Evolutionary conservation across 2,797 vertebrate species (phyloP).

Genomic region (Alca torda): DNA sequence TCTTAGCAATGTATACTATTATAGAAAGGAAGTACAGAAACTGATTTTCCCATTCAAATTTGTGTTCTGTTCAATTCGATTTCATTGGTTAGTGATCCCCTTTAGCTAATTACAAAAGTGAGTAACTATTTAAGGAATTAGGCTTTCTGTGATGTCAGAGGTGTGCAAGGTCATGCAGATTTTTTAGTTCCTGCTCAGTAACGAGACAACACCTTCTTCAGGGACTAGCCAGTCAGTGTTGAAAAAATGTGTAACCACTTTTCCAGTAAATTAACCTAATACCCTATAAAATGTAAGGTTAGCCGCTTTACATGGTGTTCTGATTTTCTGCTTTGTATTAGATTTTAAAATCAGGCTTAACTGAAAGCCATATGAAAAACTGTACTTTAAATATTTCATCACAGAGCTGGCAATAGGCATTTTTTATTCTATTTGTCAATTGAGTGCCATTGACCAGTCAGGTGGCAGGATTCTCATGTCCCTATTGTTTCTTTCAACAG

Average conservation of each 20-base stretch:
- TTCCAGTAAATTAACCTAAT: neutral
- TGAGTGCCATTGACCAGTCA: neutral
- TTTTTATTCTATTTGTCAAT: neutral
- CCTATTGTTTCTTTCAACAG: neutral
- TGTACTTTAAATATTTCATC: neutral
- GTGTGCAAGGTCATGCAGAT: neutral
- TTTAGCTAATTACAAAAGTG: neutral
- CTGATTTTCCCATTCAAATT: neutral
- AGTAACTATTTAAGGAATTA: neutral
- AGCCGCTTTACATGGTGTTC: neutral
- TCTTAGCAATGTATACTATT: neutral
- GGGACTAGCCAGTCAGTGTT: neutral
- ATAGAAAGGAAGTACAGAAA: neutral
- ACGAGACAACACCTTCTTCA: neutral
- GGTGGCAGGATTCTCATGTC: neutral
- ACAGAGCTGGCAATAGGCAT: neutral
- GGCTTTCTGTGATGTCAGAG: neutral
- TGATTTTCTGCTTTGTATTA: neutral
- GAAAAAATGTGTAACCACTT: neutral
- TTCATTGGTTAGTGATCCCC: neutral
- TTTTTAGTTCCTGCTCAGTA: neutral
- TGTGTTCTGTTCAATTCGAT: neutral
- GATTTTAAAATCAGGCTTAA: neutral
- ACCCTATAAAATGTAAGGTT: neutral
- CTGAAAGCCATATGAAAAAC: neutral